Evolutionary conservation across 1,140 invertebrate genomes (phyloP), one percentile per base, ranked within the genome.

Genomic region (Scaptomyza montana): DNA sequence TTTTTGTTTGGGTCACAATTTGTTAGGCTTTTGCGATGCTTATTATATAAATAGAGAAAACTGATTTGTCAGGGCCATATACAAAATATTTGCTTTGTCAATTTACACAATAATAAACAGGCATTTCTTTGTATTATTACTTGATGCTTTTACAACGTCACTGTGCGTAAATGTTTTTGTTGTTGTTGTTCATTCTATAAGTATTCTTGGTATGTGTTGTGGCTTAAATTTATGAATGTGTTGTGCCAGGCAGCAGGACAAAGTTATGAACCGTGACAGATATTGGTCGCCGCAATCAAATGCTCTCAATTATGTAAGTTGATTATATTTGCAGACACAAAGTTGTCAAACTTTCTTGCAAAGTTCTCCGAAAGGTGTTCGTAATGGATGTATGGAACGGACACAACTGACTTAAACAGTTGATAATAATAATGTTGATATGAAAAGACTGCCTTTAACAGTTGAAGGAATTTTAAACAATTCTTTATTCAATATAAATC

Each of bases 21-120:
- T 55, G 70, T n/a, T 68, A 73, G 54, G 57, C 50, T 73, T 77
- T 76, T 81, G 7, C 59, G 60, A 73, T 86, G 78, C 79, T 73
- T 89, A 82, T 79, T 87, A 82, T 73, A 79, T 78, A 87, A 78
- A 85, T 56, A 57, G 86, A 60, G 53, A 69, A 87, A 86, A 86
- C 82, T 86, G 81, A 85, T 85, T 87, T 87, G 82, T 87, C 66
- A 81, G 86, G 82, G 74, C 69, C 82, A 36, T 7, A 75, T 60
- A 75, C 33, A 72, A 86, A 86, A 85, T 84, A 79, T 85, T 77
- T 84, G 73, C 74, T 64, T 69, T 70, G 51, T 56, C 60, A 41
- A 63, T 70, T 72, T 69, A 73, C 50, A 65, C 63, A 79, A 73
- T 81, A 82, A 82, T 82, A 82, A 84, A 84, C 64, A 68, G 68